Conservation (phyloP, 2,797 vertebrate genomes). For the Pipistrellus kuhlii region DNA sequence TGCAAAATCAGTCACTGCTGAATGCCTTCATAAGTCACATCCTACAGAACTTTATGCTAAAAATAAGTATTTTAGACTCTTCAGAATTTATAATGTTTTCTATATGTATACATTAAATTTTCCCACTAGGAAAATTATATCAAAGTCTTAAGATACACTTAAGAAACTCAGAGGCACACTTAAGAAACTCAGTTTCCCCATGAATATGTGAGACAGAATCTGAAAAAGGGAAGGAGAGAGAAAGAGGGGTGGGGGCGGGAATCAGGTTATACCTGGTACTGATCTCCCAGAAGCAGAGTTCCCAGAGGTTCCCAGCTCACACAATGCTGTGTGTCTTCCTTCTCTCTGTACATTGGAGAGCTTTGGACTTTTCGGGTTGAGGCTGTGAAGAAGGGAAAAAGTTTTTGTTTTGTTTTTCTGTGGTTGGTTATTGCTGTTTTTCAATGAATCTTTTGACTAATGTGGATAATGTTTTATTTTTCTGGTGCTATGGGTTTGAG, state of each 20-base stretch:
- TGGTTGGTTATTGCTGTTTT: neutral
- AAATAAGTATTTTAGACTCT: neutral
- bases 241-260: neutral
- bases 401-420: neutral
- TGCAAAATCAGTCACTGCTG: conserved; percentile 25
- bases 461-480: neutral
- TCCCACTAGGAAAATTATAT: neutral
- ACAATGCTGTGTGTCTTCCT: neutral
- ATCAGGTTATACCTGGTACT: neutral
- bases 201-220: neutral
- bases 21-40: neutral
- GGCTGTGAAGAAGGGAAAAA: neutral
- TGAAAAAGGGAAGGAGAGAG: neutral
- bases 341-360: neutral
- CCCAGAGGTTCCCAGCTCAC: neutral
- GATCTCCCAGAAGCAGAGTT: neutral
- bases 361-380: neutral
- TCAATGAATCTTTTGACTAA: neutral
- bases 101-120: neutral
- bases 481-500: neutral
- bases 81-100: neutral
- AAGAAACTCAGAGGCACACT: neutral
- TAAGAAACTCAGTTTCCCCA: neutral
- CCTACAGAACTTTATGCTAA: neutral
- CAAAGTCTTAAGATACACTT: conserved; percentile 3